These are phyloP conservation scores for Malurus melanocephalus DNA, from an alignment of 2,113 vertebrate genomes.

Conservation along the genomic window DNA sequence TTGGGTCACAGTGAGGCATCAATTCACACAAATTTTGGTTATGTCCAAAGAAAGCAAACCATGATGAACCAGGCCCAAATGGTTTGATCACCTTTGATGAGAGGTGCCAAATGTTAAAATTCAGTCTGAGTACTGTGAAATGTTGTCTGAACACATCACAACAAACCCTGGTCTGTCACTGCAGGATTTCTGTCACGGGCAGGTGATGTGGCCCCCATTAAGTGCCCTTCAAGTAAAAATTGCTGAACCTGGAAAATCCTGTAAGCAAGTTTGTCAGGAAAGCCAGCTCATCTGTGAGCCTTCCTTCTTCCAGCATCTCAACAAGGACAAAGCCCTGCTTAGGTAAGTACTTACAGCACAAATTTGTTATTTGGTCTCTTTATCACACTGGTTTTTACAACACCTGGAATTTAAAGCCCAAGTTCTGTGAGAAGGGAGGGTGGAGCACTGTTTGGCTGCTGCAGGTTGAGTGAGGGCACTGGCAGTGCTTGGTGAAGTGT, in stretches of 20 bases:
- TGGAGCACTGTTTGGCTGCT: background rate
- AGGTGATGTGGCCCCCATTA: conserved; percentile 98
- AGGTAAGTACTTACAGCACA: conserved; percentile 66
- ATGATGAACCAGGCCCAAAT: background rate
- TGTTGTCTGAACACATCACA: background rate
- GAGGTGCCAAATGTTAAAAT: background rate
- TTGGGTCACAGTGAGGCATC: background rate
- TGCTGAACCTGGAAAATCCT: conserved; percentile 86
- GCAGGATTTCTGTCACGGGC: conserved; percentile 97
- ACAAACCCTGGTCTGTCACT: background rate
- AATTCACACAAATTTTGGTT: background rate
- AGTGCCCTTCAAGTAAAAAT: conserved; percentile 89
- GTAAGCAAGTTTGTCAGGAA: conserved; percentile 97
- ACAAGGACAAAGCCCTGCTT: conserved; percentile 92
- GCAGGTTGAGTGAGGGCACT: background rate
- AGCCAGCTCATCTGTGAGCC: conserved; percentile 96
- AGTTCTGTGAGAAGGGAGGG: background rate
- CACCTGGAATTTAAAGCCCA: fast-evolving
- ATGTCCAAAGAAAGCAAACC: background rate
- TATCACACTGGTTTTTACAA: background rate
- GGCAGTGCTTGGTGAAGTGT: background rate
- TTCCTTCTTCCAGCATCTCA: conserved; percentile 97
- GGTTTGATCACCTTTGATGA: background rate
- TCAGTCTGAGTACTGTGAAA: background rate
- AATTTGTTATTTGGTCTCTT: background rate